These are phyloP conservation scores for Pedetes capensis DNA, from an alignment of 2,113 vertebrate species.

Conservation along the genomic window DNA sequence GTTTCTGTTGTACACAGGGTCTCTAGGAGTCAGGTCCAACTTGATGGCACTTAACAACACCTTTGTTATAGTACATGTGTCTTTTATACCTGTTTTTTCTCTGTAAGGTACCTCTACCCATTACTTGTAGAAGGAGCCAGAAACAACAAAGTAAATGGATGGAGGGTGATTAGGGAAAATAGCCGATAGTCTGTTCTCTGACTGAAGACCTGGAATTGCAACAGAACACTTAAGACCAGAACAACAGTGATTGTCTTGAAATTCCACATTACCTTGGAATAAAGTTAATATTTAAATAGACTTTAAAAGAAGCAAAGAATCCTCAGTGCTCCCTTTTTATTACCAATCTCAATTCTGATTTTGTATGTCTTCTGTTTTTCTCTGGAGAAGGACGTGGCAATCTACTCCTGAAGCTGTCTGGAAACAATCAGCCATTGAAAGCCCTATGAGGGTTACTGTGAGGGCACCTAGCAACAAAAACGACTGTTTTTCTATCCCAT, in stretches of 20 bases:
- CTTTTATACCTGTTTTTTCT: neutral
- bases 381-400: no score
- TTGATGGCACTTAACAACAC: no score
- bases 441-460: no score
- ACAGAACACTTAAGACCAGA: neutral
- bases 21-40: no score
- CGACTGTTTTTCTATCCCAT: neutral
- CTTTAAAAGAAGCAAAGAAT: constrained; percentile 30
- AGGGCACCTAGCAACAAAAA: no score
- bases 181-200: neutral
- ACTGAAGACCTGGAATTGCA: neutral
- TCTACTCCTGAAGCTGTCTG: no score
- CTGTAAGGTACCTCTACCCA: neutral
- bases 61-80: neutral
- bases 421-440: no score
- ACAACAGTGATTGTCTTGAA: neutral
- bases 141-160: neutral
- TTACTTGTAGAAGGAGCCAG: neutral
- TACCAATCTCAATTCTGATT: constrained; percentile 35
- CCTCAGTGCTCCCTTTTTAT: neutral
- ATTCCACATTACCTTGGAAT: neutral
- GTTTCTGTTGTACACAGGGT: no score
- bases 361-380: neutral
- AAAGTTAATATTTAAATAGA: constrained; percentile 34
- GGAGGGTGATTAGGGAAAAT: neutral